Conservation (phyloP, 2,797 vertebrate species). For the Gobionotothen gibberifrons region DNA sequence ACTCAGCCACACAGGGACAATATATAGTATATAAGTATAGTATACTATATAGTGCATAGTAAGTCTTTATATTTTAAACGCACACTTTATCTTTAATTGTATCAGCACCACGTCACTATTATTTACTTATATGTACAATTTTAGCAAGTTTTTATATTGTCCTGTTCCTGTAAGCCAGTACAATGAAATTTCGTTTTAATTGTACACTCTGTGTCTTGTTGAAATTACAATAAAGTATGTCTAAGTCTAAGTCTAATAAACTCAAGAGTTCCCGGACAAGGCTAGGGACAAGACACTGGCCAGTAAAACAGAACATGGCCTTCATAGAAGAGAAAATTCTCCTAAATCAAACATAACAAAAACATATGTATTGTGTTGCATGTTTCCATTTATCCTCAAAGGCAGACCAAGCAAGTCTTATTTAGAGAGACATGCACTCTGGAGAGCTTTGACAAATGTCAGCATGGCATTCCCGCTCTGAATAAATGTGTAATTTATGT, state of each 20-base stretch:
- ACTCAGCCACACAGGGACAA: neutral
- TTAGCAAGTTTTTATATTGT: too few relatives aligned
- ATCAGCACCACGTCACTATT: too few relatives aligned
- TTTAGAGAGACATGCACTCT: constrained; percentile 18
- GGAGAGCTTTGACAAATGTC: constrained; percentile 18
- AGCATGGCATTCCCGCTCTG: neutral
- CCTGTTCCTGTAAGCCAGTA: too few relatives aligned
- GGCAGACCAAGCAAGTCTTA: neutral
- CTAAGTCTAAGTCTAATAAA: neutral
- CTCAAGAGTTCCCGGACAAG: neutral
- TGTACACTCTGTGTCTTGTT: too few relatives aligned
- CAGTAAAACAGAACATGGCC: neutral
- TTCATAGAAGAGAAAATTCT: neutral
- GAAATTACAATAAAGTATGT: too few relatives aligned
- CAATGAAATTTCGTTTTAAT: too few relatives aligned
- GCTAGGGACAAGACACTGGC: neutral
- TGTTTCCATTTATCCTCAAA: constrained; percentile 12
- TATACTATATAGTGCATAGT: too few relatives aligned
- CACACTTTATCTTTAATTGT: too few relatives aligned
- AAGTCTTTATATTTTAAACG: too few relatives aligned
- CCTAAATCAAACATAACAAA: constrained; percentile 23
- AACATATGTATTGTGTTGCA: neutral
- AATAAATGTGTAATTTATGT: constrained; percentile 8
- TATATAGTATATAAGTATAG: too few relatives aligned
- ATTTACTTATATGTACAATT: too few relatives aligned